These are phyloP conservation scores for Ploceus nigricollis DNA, from an alignment of 2,113 vertebrate species.

Conservation along the genomic window DNA sequence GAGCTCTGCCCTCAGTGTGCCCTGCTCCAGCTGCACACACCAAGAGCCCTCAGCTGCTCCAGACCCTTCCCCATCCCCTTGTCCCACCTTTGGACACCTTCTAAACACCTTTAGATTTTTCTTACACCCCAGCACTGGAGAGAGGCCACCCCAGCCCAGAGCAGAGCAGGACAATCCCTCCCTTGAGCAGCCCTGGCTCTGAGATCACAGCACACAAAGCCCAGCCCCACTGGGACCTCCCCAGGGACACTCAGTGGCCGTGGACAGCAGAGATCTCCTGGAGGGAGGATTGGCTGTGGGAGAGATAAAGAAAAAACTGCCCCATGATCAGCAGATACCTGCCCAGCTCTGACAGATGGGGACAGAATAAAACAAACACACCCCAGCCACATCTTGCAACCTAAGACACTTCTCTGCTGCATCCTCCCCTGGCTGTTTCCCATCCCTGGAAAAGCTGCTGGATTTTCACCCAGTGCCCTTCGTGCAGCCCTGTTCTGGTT, in stretches of 20 bases:
- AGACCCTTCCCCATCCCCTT: background rate
- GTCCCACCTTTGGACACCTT: background rate
- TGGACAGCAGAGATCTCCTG: too few relatives aligned
- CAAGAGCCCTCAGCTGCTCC: background rate
- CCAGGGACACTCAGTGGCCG: too few relatives aligned
- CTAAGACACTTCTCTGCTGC: too few relatives aligned
- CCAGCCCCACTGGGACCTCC: background rate
- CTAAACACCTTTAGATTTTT: background rate
- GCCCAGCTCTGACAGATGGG: too few relatives aligned
- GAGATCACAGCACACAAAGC: background rate
- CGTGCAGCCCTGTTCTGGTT: background rate
- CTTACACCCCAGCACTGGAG: background rate
- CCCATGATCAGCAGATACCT: too few relatives aligned
- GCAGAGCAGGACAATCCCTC: background rate
- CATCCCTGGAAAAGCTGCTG: too few relatives aligned
- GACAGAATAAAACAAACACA: too few relatives aligned
- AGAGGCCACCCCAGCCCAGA: background rate
- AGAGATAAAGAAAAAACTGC: too few relatives aligned
- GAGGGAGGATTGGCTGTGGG: too few relatives aligned
- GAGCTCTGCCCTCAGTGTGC: background rate
- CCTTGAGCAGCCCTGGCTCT: background rate
- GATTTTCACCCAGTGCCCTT: background rate
- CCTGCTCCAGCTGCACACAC: background rate
- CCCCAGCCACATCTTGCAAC: too few relatives aligned
- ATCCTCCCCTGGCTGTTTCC: too few relatives aligned